A percentile compares a stretch with the other conserved stretches of the same genome.
These are phyloP conservation scores for Euwallacea fornicatus DNA, from an alignment of 1,140 invertebrate species.

Conservation along the genomic window DNA sequence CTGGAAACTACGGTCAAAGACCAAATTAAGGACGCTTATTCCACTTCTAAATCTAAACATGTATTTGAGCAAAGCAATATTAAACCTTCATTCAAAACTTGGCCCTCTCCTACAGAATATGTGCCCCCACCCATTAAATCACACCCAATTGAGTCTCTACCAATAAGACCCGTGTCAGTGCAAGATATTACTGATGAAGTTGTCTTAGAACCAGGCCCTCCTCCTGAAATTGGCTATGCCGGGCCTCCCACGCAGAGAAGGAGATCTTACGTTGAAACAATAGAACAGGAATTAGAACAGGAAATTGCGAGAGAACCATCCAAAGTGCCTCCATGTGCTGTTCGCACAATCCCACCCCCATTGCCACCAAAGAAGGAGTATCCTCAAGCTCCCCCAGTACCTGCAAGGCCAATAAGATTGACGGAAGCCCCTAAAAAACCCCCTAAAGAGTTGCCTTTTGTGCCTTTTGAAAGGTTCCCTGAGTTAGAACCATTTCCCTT, in stretches of 20 bases:
- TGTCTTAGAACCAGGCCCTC: conserved; percentile 62
- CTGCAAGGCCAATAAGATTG: conserved; percentile 49
- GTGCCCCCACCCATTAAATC: conserved; percentile 54
- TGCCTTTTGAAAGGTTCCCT: conserved; percentile 54
- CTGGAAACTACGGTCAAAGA: conserved; percentile 38
- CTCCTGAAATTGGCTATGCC: conserved; percentile 67
- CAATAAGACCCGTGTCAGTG: conserved; percentile 50
- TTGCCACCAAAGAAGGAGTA: conserved; percentile 56
- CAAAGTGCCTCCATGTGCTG: conserved; percentile 58
- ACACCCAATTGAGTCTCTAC: conserved; percentile 45
- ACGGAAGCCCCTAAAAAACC: conserved; percentile 42
- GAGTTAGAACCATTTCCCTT: conserved; percentile 61
- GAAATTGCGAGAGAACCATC: conserved; percentile 59
- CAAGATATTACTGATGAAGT: conserved; percentile 55
- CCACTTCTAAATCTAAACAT: conserved; percentile 46
- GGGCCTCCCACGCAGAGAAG: conserved; percentile 54
- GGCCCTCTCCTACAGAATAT: conserved; percentile 48
- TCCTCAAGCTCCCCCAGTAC: conserved; percentile 53
- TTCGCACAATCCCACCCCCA: conserved; percentile 57
- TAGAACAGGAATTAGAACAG: conserved; percentile 62
- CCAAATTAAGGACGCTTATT: conserved; percentile 23
- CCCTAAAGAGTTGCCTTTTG: conserved; percentile 38
- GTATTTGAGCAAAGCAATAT: conserved; percentile 53
- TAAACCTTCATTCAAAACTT: conserved; percentile 53
- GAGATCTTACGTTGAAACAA: conserved; percentile 60